A percentile compares a stretch with the other conserved stretches of the same genome.
Conservation (phyloP, 2,113 vertebrate genomes). For the Pygoscelis adeliae region DNA sequence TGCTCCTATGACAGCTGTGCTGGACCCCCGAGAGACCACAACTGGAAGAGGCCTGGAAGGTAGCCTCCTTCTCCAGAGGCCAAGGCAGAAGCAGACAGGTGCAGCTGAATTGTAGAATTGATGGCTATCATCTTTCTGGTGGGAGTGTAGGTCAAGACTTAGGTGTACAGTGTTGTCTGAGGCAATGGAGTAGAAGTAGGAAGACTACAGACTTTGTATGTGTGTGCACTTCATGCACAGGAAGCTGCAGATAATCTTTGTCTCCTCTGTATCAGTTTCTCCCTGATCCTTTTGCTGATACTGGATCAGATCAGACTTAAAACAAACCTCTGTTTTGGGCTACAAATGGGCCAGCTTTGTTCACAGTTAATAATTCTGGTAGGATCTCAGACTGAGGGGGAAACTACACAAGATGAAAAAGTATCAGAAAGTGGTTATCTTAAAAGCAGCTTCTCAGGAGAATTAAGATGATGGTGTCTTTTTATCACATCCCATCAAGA, state of each 20-base stretch:
- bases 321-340: background rate
- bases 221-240: background rate
- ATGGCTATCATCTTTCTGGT: background rate
- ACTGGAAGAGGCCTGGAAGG: background rate
- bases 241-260: background rate
- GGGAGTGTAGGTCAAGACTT: background rate
- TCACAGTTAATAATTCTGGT: background rate
- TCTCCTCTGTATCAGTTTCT: background rate
- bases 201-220: background rate
- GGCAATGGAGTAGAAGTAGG: background rate
- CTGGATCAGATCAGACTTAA: background rate
- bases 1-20: background rate
- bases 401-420: background rate
- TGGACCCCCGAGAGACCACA: background rate
- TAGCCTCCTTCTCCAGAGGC: background rate
- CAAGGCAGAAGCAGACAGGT: background rate
- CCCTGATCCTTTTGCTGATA: background rate
- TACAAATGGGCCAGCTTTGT: background rate
- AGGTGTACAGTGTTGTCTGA: background rate
- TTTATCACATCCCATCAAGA: background rate
- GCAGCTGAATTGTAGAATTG: background rate
- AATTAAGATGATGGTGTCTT: rapidly evolving
- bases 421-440: background rate
- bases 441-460: background rate
- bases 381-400: background rate